Percentiles rank a stretch among this genome's conserved stretches.
Conservation (phyloP, 2,888 invertebrate species). For the Malachius bipustulatus region DNA sequence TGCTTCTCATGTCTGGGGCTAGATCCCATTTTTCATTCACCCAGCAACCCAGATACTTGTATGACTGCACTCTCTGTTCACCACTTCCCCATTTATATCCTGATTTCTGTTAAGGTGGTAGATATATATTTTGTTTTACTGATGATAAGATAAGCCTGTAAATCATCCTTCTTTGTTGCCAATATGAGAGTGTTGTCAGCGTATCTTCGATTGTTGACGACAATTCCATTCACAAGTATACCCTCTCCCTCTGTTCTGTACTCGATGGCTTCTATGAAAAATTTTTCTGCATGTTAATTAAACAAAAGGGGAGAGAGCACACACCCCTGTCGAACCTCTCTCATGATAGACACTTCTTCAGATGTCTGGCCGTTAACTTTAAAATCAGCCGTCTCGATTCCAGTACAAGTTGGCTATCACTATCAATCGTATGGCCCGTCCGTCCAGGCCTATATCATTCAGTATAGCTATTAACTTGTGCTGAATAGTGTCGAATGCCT, state of each 20-base stretch:
- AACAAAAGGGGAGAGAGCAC: slow-evolving; percentile 2
- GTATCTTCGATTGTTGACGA: slow-evolving; percentile 1
- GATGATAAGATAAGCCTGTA: not conserved
- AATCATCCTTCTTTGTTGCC: not conserved
- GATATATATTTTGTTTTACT: not conserved
- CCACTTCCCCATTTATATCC: not conserved
- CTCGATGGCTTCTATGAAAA: not conserved
- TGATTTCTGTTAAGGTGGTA: not conserved
- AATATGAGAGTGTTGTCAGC: not conserved
- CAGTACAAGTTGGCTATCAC: slow-evolving; percentile 3
- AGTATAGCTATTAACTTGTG: slow-evolving; percentile 3
- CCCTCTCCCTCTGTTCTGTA: slow-evolving; percentile 1
- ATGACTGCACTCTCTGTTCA: not conserved
- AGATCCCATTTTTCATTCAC: slow-evolving; percentile 1
- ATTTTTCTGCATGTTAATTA: slow-evolving; percentile 1
- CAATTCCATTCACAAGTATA: not conserved
- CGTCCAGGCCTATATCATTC: not conserved
- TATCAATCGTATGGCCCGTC: not conserved
- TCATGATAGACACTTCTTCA: slow-evolving; percentile 3
- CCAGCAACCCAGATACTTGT: slow-evolving; percentile 3
- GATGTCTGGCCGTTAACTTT: slow-evolving; percentile 1
- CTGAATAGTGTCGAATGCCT: slow-evolving; percentile 2
- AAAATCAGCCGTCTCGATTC: slow-evolving; percentile 1
- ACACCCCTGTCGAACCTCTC: slow-evolving; percentile 4
- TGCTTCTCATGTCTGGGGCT: not conserved